Conservation (phyloP, 2,888 invertebrate genomes). For the Drosophila aldrichi region DNA sequence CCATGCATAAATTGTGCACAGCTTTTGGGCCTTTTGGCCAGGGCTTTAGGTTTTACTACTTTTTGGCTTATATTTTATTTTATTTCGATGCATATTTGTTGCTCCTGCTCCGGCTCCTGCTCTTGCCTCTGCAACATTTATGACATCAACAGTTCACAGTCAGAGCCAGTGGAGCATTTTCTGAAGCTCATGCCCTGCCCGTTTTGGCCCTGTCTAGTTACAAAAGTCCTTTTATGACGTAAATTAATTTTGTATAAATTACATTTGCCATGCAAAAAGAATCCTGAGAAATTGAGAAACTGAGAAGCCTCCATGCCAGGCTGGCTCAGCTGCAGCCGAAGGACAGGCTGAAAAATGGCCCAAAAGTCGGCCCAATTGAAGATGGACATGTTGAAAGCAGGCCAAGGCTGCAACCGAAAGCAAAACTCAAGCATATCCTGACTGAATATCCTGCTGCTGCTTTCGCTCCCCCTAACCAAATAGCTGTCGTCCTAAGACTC, state of each 20-base stretch:
- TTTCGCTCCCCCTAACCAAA: neutral
- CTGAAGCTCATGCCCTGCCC: neutral
- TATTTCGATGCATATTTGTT: slow-evolving; percentile 69
- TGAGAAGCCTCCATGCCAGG: slow-evolving; percentile 28
- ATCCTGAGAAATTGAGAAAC: slow-evolving; percentile 23
- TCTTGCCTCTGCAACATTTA: slow-evolving; percentile 65
- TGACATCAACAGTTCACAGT: slow-evolving; percentile 61
- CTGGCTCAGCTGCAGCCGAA: slow-evolving; percentile 11
- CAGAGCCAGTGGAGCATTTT: slow-evolving; percentile 5
- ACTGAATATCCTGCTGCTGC: slow-evolving; percentile 20
- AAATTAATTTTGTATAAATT: slow-evolving; percentile 78
- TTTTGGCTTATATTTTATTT: slow-evolving; percentile 77
- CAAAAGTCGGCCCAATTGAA: slow-evolving; percentile 42
- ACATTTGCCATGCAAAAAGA: slow-evolving; percentile 61
- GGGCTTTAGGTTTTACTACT: slow-evolving; percentile 76
- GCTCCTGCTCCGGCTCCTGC: slow-evolving; percentile 17
- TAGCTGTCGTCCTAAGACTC: neutral
- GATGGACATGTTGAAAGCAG: slow-evolving; percentile 51
- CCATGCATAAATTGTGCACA: slow-evolving; percentile 79
- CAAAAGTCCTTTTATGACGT: slow-evolving; percentile 64
- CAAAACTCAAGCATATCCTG: slow-evolving; percentile 13
- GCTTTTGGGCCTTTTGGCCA: slow-evolving; percentile 69
- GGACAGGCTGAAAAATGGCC: slow-evolving; percentile 34
- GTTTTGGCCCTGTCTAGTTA: slow-evolving; percentile 1
- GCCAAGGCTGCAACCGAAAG: slow-evolving; percentile 46